Evolutionary conservation across 2,113 vertebrate species (phyloP).

Genomic region (Eurystomus gularis): DNA sequence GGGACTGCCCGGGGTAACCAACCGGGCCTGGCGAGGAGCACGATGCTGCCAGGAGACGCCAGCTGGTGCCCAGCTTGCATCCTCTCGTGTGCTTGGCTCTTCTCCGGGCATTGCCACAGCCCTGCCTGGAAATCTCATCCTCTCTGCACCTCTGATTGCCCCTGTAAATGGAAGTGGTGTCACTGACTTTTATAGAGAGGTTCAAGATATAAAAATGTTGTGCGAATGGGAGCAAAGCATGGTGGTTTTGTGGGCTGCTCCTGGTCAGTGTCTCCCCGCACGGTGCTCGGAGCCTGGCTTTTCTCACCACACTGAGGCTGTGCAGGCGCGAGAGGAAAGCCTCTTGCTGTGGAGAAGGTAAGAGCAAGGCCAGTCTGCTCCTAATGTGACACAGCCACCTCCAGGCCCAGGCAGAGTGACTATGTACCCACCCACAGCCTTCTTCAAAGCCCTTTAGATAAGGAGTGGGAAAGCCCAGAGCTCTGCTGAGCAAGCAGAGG

Average conservation of each 20-base stretch:
- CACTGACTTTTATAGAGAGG: neutral
- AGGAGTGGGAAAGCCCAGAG: neutral
- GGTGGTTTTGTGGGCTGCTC: neutral
- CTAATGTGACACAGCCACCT: neutral
- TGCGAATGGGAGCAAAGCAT: neutral
- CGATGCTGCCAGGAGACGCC: rapidly evolving
- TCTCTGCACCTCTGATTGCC: neutral
- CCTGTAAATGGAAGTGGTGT: neutral
- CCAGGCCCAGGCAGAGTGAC: neutral
- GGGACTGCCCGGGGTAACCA: neutral
- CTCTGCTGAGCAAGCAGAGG: neutral
- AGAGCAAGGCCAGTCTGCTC: neutral
- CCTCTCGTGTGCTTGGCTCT: rapidly evolving
- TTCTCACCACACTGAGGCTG: neutral
- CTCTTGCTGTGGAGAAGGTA: neutral
- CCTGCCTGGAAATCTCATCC: neutral
- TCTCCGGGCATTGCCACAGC: neutral
- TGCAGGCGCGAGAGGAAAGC: neutral
- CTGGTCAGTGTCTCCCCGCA: neutral
- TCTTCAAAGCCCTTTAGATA: neutral
- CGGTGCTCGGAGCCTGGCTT: neutral
- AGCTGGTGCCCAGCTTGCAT: rapidly evolving
- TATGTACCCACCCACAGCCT: neutral
- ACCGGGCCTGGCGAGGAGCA: neutral
- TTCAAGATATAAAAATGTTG: neutral